Conservation (phyloP, 2,888 invertebrate species). For the Volucella zonaria region DNA sequence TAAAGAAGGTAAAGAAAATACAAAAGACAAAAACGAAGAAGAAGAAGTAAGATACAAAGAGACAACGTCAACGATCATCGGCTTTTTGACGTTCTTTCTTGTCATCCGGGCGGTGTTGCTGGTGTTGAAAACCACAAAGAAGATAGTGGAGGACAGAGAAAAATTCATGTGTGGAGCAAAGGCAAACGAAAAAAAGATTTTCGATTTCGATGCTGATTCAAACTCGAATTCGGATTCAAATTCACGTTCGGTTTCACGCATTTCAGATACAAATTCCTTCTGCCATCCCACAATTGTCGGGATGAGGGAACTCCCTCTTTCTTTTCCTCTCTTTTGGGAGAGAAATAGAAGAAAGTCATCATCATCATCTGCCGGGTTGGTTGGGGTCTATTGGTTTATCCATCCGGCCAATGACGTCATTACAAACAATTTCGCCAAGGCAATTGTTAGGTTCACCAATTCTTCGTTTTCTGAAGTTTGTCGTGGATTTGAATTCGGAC, state of each 20-base stretch:
- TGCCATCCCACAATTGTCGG: neutral
- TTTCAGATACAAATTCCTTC: slow-evolving; percentile 27
- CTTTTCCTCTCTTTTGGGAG: neutral
- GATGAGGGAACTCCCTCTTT: neutral
- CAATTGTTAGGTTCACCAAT: slow-evolving; percentile 4
- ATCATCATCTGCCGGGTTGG: neutral
- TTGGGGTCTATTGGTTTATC: neutral
- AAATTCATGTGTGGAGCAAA: slow-evolving; percentile 23
- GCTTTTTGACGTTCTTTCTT: slow-evolving; percentile 73
- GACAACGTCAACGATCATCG: slow-evolving; percentile 69
- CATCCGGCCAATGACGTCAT: slow-evolving; percentile 59
- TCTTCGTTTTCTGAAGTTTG: neutral
- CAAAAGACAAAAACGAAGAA: slow-evolving; percentile 17
- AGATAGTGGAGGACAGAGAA: slow-evolving; percentile 31
- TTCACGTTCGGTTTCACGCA: slow-evolving; percentile 12
- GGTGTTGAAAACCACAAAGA: slow-evolving; percentile 64
- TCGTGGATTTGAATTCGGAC: neutral
- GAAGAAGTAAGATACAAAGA: slow-evolving; percentile 22
- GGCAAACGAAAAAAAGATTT: neutral
- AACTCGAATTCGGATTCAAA: slow-evolving; percentile 23
- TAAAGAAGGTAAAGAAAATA: slow-evolving; percentile 27
- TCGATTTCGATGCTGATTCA: neutral
- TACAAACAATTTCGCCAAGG: slow-evolving; percentile 1
- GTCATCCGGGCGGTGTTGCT: slow-evolving; percentile 67
- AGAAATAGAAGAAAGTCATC: neutral